phyloP scores from a whole-genome alignment of 2,888 invertebrate species.

The Gastrophysa polygoni region DNA sequence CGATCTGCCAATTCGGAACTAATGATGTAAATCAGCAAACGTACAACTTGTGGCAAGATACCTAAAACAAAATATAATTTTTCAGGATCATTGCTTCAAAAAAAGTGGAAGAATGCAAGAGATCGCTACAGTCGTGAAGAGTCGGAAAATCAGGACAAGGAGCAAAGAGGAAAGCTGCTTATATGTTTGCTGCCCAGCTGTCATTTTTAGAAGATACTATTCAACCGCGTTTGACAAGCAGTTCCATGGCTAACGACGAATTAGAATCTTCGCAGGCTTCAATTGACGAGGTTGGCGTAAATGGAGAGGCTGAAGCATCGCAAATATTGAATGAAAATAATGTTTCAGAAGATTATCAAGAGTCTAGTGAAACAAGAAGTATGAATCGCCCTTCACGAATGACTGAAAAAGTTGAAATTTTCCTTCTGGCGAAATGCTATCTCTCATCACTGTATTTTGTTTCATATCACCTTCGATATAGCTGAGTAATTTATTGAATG shows the following conservation, averaged over 20 bases:
- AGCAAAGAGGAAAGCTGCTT: constrained; percentile 13
- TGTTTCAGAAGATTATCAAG: neutral
- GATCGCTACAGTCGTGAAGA: constrained; percentile 16
- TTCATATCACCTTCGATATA: too few species aligned
- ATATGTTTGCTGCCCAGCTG: constrained; percentile 15
- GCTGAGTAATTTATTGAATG: too few species aligned
- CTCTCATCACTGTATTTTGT: too few species aligned
- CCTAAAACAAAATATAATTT: too few species aligned
- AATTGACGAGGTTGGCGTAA: neutral
- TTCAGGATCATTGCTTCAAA: too few species aligned
- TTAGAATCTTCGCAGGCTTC: neutral
- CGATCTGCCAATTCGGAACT: too few species aligned
- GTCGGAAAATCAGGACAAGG: constrained; percentile 18
- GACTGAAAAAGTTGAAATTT: neutral
- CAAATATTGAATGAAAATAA: neutral
- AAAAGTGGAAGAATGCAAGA: constrained; percentile 15
- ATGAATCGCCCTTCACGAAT: neutral
- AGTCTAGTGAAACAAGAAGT: neutral
- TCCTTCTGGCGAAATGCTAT: too few species aligned
- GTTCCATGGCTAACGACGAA: constrained; percentile 11
- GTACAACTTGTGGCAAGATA: too few species aligned
- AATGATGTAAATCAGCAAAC: too few species aligned
- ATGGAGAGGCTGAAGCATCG: neutral
- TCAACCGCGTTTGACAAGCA: neutral
- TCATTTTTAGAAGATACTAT: too few species aligned